Evolutionary conservation across 2,113 vertebrate species (phyloP).

Genomic region (Lophochroa leadbeateri): DNA sequence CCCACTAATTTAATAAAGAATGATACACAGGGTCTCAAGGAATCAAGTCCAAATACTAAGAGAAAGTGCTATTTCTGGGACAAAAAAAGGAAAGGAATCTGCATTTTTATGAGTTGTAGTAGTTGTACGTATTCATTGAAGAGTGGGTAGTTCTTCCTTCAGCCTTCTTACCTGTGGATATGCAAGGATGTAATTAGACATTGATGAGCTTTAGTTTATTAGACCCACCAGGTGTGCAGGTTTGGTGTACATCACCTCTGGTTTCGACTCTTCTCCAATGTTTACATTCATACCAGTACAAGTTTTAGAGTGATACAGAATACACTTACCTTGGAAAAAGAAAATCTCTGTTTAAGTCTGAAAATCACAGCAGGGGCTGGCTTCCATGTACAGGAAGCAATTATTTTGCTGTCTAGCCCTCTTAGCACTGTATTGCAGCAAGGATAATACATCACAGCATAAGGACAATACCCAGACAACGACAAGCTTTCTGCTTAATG

Average conservation of each 20-base stretch:
- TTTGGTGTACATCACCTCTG: neutral
- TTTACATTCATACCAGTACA: neutral
- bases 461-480: neutral
- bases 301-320: neutral
- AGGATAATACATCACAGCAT: neutral
- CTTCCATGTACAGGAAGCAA: neutral
- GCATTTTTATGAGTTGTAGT: neutral
- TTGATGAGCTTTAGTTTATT: neutral
- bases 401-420: neutral
- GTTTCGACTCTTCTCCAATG: neutral
- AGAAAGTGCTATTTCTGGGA: neutral
- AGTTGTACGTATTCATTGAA: neutral
- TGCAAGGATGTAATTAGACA: neutral
- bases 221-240: neutral
- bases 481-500: neutral
- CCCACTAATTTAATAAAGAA: neutral
- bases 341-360: neutral
- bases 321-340: neutral
- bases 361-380: neutral
- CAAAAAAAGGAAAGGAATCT: neutral
- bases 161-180: neutral
- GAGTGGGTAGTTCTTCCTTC: constrained; percentile 27
- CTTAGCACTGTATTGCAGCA: neutral
- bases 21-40: neutral
- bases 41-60: neutral